Conservation (phyloP, 2,113 vertebrate genomes). For the Pseudopodoces humilis region DNA sequence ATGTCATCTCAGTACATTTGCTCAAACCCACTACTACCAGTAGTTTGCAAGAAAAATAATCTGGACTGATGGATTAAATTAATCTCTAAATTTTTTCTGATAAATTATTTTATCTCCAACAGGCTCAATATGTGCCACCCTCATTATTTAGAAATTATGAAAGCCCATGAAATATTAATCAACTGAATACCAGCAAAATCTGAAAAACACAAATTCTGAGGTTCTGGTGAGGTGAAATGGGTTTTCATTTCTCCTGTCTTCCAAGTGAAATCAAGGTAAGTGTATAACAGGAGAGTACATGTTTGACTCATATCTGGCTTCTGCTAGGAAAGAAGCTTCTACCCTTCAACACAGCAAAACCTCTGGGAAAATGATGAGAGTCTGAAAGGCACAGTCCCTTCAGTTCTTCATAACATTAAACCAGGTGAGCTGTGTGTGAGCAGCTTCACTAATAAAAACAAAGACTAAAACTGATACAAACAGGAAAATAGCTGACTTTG, state of each 20-base stretch:
- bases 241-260: background rate
- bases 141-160: background rate
- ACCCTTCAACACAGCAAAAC: background rate
- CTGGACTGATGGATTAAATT: background rate
- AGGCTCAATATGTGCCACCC: background rate
- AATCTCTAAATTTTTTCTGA: background rate
- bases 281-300: rapidly evolving
- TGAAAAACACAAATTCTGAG: background rate
- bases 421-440: background rate
- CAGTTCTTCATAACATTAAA: background rate
- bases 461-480: background rate
- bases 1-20: background rate
- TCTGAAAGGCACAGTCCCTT: background rate
- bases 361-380: background rate
- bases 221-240: background rate
- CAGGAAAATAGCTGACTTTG: background rate
- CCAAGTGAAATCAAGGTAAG: background rate
- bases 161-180: background rate
- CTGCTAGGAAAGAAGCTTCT: background rate
- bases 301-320: background rate
- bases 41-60: background rate
- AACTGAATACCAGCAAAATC: background rate
- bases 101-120: background rate
- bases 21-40: background rate
- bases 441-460: background rate